Evolutionary conservation across 1,140 invertebrate genomes (phyloP).

Genomic region (Samia ricini): DNA sequence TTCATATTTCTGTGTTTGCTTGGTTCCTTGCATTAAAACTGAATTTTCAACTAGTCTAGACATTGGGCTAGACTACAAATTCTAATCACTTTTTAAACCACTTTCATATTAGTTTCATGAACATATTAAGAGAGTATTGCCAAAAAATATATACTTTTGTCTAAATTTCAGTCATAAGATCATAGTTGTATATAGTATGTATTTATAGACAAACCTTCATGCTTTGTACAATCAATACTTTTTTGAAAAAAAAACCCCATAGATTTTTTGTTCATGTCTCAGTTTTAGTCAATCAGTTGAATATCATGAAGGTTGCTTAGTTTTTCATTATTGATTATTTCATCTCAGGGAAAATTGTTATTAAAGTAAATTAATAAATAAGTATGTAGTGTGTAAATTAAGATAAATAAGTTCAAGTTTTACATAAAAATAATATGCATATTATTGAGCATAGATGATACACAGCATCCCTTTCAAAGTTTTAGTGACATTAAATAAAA

Average conservation of each 20-base stretch:
- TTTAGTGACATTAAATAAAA: no score
- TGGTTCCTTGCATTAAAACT: conserved; percentile 22
- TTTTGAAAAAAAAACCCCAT: neutral
- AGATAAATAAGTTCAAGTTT: no score
- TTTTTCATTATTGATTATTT: neutral
- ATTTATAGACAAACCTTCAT: neutral
- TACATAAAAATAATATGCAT: no score
- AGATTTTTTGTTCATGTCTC: neutral
- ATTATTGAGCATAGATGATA: no score
- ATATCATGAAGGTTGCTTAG: neutral
- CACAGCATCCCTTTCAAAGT: no score
- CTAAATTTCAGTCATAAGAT: no score
- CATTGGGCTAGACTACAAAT: conserved; percentile 11
- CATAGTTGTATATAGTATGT: neutral
- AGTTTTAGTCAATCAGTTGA: neutral
- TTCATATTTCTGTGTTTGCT: conserved; percentile 17
- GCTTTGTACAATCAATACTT: neutral
- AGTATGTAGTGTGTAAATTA: neutral
- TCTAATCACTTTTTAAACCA: conserved; percentile 13
- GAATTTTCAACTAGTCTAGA: conserved; percentile 22
- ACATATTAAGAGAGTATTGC: neutral
- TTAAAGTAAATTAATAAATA: neutral
- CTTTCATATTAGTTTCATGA: neutral
- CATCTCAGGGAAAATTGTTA: neutral
- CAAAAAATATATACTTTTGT: neutral